These are phyloP conservation scores for Zaprionus camerounensis DNA, from an alignment of 1,140 invertebrate species.

Conservation along the genomic window DNA sequence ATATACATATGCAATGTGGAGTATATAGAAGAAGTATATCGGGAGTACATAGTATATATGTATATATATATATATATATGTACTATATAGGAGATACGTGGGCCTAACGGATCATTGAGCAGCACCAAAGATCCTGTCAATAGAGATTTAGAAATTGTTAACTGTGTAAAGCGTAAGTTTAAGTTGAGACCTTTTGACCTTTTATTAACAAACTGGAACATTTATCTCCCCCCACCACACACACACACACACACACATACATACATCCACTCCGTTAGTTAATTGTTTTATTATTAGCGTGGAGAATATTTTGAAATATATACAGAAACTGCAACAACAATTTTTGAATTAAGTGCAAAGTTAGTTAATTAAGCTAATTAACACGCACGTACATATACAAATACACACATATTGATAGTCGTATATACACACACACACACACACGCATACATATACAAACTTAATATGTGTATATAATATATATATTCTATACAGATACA, in stretches of 20 bases:
- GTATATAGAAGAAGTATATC: neutral
- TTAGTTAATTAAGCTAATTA: constrained; percentile 35
- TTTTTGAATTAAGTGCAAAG: constrained; percentile 46
- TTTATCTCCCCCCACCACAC: neutral
- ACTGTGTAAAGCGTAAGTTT: constrained; percentile 30
- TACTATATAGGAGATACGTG: constrained; percentile 16
- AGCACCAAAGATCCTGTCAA: constrained; percentile 71
- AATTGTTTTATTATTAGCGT: constrained; percentile 54
- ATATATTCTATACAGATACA: neutral
- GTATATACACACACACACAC: constrained; percentile 15
- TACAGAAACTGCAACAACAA: constrained; percentile 12
- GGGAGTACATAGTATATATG: no score
- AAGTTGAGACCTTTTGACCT: constrained; percentile 27
- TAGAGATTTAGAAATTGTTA: constrained; percentile 57
- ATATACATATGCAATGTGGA: neutral
- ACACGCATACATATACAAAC: constrained; percentile 5
- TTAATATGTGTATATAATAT: constrained; percentile 15
- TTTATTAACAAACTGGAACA: constrained; percentile 12
- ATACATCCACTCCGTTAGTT: constrained; percentile 40
- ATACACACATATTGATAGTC: constrained; percentile 2
- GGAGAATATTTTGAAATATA: constrained; percentile 11
- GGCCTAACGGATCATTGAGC: constrained; percentile 49
- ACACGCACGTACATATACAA: constrained; percentile 14
- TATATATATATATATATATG: neutral
- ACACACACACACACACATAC: neutral